A percentile compares a stretch with the other conserved stretches of the same genome.
These are phyloP conservation scores for Osedax fenrisi DNA, from an alignment of 2,888 invertebrate genomes.

Conservation along the genomic window DNA sequence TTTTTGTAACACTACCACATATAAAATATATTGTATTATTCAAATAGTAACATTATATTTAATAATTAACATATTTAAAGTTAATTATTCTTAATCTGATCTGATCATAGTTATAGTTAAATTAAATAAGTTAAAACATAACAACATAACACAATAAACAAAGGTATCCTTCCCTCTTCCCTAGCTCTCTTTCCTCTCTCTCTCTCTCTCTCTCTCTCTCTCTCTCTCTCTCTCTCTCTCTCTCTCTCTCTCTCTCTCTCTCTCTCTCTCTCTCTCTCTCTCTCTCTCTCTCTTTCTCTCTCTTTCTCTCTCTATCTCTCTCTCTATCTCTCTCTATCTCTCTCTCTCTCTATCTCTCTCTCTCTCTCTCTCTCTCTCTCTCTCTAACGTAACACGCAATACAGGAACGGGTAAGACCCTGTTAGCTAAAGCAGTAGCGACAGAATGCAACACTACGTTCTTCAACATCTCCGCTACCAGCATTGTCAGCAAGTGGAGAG, in stretches of 20 bases:
- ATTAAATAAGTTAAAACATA: too few relatives aligned
- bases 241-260: slow-evolving; percentile 16
- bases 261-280: slow-evolving; percentile 16
- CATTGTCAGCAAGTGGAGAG: slow-evolving; percentile 86
- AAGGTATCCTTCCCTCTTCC: neutral
- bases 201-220: slow-evolving; percentile 16
- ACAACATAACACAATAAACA: neutral
- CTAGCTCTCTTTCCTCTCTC: slow-evolving; percentile 3
- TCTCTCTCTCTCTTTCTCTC: slow-evolving; percentile 1
- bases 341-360: neutral
- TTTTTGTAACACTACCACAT: too few relatives aligned
- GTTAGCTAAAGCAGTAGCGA: slow-evolving; percentile 74
- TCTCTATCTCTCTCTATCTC: neutral
- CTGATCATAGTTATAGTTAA: too few relatives aligned
- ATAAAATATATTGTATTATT: too few relatives aligned
- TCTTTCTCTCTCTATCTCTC: neutral
- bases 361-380: neutral
- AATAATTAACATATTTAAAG: too few relatives aligned
- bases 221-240: slow-evolving; percentile 16
- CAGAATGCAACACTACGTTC: slow-evolving; percentile 67
- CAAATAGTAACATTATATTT: too few relatives aligned
- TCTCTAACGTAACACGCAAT: too few relatives aligned
- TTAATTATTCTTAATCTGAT: too few relatives aligned
- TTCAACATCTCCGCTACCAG: slow-evolving; percentile 80
- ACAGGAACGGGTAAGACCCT: slow-evolving; percentile 69